Conservation (phyloP, 2,797 vertebrate species). For the Dendrocincla tyrannina region DNA sequence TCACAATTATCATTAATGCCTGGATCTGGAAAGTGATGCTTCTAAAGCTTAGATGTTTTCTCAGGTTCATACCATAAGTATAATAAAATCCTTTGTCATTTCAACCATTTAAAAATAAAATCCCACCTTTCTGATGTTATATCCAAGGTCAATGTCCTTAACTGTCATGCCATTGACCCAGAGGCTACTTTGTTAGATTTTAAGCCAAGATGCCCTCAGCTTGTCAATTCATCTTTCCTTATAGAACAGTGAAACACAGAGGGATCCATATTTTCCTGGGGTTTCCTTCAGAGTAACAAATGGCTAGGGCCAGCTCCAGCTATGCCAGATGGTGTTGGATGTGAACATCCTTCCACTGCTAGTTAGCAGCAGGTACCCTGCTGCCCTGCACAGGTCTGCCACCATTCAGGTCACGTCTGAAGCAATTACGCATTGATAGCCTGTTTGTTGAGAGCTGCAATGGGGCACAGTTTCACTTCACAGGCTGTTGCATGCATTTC, state of each 20-base stretch:
- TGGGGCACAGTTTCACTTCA: rapidly evolving
- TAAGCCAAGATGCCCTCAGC: not conserved
- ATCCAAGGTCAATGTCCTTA: not conserved
- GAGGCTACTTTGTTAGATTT: not conserved
- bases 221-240: not conserved
- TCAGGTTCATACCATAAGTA: not conserved
- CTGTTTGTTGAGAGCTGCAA: not conserved
- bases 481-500: not conserved
- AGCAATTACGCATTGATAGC: not conserved
- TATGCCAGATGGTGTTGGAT: not conserved
- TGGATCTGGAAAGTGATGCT: not conserved
- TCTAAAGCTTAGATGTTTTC: not conserved
- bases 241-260: not conserved
- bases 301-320: not conserved
- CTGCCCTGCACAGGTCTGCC: not conserved
- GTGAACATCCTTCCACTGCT: not conserved
- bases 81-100: not conserved
- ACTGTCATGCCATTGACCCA: not conserved
- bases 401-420: not conserved
- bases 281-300: not conserved
- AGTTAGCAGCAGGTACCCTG: not conserved
- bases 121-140: not conserved
- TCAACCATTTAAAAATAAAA: not conserved
- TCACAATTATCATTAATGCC: not conserved
- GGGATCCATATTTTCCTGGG: not conserved